phyloP scores from a whole-genome alignment of 1,140 invertebrate species.

The Onthophagus taurus region DNA sequence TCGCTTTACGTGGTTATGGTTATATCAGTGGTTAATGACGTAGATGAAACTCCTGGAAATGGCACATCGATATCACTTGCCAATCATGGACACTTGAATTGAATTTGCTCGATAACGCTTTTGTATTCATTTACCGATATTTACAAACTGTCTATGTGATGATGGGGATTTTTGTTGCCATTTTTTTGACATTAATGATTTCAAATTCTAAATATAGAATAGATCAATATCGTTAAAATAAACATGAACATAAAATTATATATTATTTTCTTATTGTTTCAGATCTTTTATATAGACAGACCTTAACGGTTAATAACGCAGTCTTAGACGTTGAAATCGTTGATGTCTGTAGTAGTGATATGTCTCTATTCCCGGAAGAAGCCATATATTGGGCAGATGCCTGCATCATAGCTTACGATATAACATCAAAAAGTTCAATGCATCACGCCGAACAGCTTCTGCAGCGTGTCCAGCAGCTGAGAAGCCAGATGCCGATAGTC shows the following conservation, averaged over 20 bases:
- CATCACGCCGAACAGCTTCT: constrained; percentile 55
- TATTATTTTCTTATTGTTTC: constrained; percentile 34
- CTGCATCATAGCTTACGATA: constrained; percentile 68
- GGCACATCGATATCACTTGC: too few relatives aligned
- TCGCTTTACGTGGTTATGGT: too few relatives aligned
- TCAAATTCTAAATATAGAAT: constrained; percentile 1
- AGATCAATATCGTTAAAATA: constrained; percentile 17
- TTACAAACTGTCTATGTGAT: too few relatives aligned
- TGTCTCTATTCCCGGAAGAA: constrained; percentile 42
- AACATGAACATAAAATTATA: too few relatives aligned
- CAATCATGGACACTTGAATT: too few relatives aligned
- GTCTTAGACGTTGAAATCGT: constrained; percentile 66
- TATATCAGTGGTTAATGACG: too few relatives aligned
- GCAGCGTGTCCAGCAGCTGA: constrained; percentile 46
- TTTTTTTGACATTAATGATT: background rate
- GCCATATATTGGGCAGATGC: constrained; percentile 67
- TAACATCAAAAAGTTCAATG: constrained; percentile 62
- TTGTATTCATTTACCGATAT: background rate
- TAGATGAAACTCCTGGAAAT: too few relatives aligned
- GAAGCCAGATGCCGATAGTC: constrained; percentile 47
- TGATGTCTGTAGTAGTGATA: constrained; percentile 53
- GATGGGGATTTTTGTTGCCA: background rate
- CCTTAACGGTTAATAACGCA: constrained; percentile 57
- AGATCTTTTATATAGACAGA: constrained; percentile 70
- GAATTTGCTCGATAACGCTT: background rate